Conservation (phyloP, 2,113 vertebrate species). For the Oncorhynchus gorbuscha region DNA sequence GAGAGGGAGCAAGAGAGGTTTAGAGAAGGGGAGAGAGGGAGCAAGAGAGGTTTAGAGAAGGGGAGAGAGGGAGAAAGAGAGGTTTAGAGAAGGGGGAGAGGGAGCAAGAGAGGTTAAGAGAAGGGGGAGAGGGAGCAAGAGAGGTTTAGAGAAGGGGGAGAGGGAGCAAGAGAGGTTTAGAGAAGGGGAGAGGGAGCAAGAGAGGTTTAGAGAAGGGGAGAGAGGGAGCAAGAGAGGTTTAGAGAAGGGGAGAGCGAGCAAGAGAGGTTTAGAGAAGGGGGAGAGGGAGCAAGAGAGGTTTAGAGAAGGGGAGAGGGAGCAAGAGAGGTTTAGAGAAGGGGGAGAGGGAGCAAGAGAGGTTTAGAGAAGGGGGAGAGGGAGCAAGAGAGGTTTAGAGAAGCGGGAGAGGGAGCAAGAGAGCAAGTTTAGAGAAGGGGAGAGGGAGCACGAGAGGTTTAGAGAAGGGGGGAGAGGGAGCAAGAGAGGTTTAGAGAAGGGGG, state of each 20-base stretch:
- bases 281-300: too few species aligned
- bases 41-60: not conserved
- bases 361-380: not conserved
- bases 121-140: not conserved
- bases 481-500: conserved; percentile 21
- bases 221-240: too few species aligned
- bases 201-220: not conserved
- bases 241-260: not conserved
- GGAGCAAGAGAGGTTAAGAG: not conserved
- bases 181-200: not conserved
- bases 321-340: not conserved
- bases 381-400: not conserved
- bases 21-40: not conserved
- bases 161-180: not conserved
- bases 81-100: not conserved
- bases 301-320: not conserved
- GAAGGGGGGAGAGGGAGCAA: not conserved
- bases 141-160: not conserved
- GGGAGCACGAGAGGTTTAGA: not conserved
- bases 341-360: too few species aligned
- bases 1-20: too few species aligned
- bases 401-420: not conserved
- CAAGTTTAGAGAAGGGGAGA: not conserved
- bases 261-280: not conserved
- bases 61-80: not conserved